Percentiles rank a stretch among this genome's conserved stretches.
phyloP scores from a whole-genome alignment of 2,888 invertebrate genomes.

The Napeogenes sylphis region DNA sequence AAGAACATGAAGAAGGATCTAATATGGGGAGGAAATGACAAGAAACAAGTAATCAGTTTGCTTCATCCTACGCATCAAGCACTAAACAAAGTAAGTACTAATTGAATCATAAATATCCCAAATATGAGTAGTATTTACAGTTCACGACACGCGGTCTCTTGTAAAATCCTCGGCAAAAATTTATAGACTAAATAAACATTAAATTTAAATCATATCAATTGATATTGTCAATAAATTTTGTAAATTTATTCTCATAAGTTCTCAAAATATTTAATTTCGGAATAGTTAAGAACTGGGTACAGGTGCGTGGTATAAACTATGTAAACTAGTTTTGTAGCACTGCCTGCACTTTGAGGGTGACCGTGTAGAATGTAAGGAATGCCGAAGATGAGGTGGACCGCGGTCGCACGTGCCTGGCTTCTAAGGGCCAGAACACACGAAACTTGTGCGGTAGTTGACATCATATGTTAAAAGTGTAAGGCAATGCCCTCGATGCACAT shows the following conservation, averaged over 20 bases:
- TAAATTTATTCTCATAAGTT: too few species aligned
- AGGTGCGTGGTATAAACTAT: conserved; percentile 53
- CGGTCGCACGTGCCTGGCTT: conserved; percentile 48
- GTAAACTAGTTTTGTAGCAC: conserved; percentile 64
- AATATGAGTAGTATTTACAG: conserved; percentile 69
- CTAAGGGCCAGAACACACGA: conserved; percentile 19
- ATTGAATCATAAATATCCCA: conserved; percentile 71
- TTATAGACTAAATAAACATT: too few species aligned
- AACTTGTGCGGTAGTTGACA: conserved; percentile 5
- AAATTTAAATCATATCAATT: too few species aligned
- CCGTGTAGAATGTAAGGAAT: conserved; percentile 69
- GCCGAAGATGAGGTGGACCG: conserved; percentile 51
- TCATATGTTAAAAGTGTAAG: conserved; percentile 11
- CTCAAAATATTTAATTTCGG: not conserved
- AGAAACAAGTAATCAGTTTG: conserved; percentile 49
- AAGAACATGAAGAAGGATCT: conserved; percentile 52
- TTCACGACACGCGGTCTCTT: conserved; percentile 60
- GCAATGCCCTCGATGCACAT: conserved; percentile 22
- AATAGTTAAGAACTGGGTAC: conserved; percentile 42
- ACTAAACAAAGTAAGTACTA: conserved; percentile 69
- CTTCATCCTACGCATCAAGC: conserved; percentile 66
- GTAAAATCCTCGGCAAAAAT: conserved; percentile 47
- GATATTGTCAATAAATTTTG: too few species aligned
- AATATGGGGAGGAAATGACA: conserved; percentile 37
- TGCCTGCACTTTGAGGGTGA: conserved; percentile 68